A percentile compares a stretch with the other conserved stretches of the same genome.
phyloP scores from a whole-genome alignment of 2,113 vertebrate genomes.

The Pseudois nayaur region DNA sequence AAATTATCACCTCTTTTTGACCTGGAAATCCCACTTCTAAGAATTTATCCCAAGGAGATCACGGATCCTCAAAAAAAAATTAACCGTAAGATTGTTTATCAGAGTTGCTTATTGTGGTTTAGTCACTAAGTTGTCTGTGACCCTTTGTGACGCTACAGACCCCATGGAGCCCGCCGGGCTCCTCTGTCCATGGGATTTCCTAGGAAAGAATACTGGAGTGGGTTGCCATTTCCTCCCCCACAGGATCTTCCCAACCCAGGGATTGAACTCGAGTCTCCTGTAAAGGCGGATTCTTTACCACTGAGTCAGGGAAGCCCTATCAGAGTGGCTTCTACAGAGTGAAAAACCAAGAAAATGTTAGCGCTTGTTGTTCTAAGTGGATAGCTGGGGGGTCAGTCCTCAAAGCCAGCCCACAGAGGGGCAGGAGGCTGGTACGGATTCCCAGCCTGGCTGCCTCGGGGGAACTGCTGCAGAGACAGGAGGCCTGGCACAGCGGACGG shows the following conservation, averaged over 20 bases:
- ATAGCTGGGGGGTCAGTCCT: not conserved
- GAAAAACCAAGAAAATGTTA: not conserved
- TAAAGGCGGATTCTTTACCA: not conserved
- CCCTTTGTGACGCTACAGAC: not conserved
- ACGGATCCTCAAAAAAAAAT: not conserved
- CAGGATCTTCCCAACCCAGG: not conserved
- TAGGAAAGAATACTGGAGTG: not conserved
- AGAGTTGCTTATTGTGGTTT: not conserved
- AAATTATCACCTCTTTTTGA: not conserved
- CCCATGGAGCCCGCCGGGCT: not conserved
- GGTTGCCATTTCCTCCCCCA: not conserved
- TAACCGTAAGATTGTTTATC: not conserved
- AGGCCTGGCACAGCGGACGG: not conserved
- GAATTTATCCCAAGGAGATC: not conserved
- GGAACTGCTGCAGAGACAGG: not conserved
- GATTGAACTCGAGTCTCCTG: not conserved
- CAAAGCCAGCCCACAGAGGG: rapidly evolving
- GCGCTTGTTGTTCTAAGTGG: rapidly evolving
- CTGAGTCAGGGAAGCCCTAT: not conserved
- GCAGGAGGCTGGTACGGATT: not conserved
- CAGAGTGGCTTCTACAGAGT: not conserved
- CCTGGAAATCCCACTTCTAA: not conserved
- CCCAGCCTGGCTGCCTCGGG: not conserved
- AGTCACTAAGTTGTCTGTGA: not conserved
- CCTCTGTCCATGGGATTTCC: not conserved